Evolutionary conservation across 1,140 invertebrate genomes (phyloP), one percentile per base, ranked within the genome.

Genomic region (Leucophenga varia): DNA sequence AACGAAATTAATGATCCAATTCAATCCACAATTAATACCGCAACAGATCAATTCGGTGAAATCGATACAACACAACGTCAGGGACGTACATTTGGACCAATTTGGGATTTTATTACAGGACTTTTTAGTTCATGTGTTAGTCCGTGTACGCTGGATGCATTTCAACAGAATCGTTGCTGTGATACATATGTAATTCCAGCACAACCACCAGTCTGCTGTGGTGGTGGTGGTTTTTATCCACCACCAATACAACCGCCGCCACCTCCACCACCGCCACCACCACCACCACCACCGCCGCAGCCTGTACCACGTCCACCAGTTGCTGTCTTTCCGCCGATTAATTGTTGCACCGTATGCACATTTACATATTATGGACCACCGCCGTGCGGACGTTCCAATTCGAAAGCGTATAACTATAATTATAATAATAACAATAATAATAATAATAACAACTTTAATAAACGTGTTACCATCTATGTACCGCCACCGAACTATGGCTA

Each of bases 321-420:
- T 50, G 55, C 64, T 22, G 50, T 70, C 28, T 48, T 59, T 35
- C 49, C 63, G 42, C 64, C 64, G 41, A 54, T 63, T 19, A 64
- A 59, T 28, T 72, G 69, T 41, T 67, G 55, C 34, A 61, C 59
- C 5, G 53, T 69, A 12, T 67, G 59, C 38, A 59, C 61, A 8
- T 72, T 54, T 31, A 60, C 59, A 3, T 72, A 67, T 49, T 72
- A 69, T 38, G 69, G 69, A 0, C 69, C 69, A 18, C 69, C 64
- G n/a, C 69, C 69, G 4, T 72, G 69, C 28, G 43, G 52, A 13
- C 59, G 56, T 32, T n/a, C n/a, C n/a, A n/a, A n/a, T n/a, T n/a
- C n/a, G n/a, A n/a, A n/a, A n/a, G n/a, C n/a, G n/a, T n/a, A n/a
- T n/a, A n/a, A n/a, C n/a, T 59, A 51, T 25, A 48, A 43, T 35